Base-by-base conservation (phyloP, 2,797 vertebrate species). In the Glossophaga mutica region DNA sequence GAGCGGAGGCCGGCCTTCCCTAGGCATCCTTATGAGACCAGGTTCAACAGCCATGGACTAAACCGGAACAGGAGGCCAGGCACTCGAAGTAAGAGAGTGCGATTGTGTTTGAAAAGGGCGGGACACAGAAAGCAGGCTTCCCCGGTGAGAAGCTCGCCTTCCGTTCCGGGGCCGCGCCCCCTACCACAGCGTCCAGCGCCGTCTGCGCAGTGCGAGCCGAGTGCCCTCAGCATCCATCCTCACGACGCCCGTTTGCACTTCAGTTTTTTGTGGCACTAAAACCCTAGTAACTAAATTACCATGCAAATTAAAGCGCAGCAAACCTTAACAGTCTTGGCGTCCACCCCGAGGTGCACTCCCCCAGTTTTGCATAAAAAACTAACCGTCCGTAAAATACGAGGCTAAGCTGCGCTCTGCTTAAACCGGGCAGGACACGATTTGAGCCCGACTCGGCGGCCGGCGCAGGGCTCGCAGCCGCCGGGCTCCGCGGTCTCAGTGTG, bases 61-160 rank as follows among this genome's bases (percentile, higher is more conserved):
- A 89, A 65, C 32, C 90, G 84, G 70, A 88, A 79, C 88, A 77
- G 70, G 15, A 50, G 39, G 44, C 6, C 29, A 90, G 59, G 70
- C 89, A 6, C 50, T 90, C 94, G 39, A 90, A 82, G n/a, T 82
- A 90, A 92, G 90, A 94, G 21, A 77, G 71, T 79, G 39, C 59
- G 46, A 32, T 95, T 96, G 92, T 91, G 83, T 97, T 96, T 96
- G 94, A 90, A 96, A 96, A 74, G 83, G 73, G 94, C 52, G 88
- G 14, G 74, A 86, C 96, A 93, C 62, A 95, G 46, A 55, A 84
- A 76, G 32, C 37, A 77, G 59, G 93, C 89, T 84, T 96, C 42
- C 95, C 44, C 76, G 67, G 57, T n/a, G 94, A 96, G 95, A 97
- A 82, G 24, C 74, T 46, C 95, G 83, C 83, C 96, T 97, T 94